A percentile compares a stretch with the other conserved stretches of the same genome.
These are phyloP conservation scores for Coboldia fuscipes DNA, from an alignment of 1,140 invertebrate species.

Conservation along the genomic window DNA sequence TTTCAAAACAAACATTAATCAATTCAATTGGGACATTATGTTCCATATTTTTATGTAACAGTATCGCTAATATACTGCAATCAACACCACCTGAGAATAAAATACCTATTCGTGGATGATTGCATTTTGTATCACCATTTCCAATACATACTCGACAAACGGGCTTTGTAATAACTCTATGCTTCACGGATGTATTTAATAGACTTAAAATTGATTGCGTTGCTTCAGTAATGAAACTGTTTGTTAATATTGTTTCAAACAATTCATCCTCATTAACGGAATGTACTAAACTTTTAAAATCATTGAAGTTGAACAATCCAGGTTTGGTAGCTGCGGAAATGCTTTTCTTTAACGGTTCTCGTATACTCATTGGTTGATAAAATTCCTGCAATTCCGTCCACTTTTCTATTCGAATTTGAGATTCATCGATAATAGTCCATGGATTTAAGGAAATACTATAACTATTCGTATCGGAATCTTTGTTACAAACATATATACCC, in stretches of 20 bases:
- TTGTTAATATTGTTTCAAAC: constrained; percentile 12
- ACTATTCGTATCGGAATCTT: no score
- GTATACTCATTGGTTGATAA: no score
- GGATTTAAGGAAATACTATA: no score
- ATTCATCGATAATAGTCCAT: no score
- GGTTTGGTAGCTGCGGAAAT: no score
- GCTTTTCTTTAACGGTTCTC: no score
- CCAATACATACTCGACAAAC: constrained; percentile 37
- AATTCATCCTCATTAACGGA: constrained; percentile 17
- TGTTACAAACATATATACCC: constrained; percentile 42
- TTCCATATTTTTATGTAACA: constrained; percentile 53
- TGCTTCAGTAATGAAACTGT: constrained; percentile 4
- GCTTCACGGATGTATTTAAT: constrained; percentile 36
- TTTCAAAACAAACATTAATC: constrained; percentile 91
- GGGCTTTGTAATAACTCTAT: constrained; percentile 38
- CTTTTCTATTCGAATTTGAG: no score
- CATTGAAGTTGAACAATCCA: constrained; percentile 19
- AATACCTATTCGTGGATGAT: constrained; percentile 59
- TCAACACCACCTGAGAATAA: constrained; percentile 93
- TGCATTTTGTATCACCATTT: constrained; percentile 19
- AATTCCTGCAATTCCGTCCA: no score
- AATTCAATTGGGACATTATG: constrained; percentile 62
- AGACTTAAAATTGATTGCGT: constrained; percentile 25
- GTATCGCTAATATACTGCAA: constrained; percentile 65
- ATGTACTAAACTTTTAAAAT: constrained; percentile 10